A percentile compares a stretch with the other conserved stretches of the same genome.
Evolutionary conservation across 2,888 invertebrate genomes (phyloP).

Genomic region (Mimachlamys varia): DNA sequence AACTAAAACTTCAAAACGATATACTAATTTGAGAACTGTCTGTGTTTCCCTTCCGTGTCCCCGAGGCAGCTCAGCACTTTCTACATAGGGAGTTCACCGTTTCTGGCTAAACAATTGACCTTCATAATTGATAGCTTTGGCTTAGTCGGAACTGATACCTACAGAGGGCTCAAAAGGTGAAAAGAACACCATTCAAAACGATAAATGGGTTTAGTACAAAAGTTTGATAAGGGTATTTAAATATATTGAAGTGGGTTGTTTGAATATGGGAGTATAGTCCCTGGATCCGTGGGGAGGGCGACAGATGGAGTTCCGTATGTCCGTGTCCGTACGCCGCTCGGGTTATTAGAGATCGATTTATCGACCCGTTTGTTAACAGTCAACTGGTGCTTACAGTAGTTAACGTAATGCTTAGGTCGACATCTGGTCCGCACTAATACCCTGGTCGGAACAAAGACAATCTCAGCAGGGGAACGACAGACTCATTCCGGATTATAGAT

Average conservation of each 20-base stretch:
- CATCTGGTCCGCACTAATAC: neutral
- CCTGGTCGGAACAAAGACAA: neutral
- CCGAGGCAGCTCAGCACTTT: too few species aligned
- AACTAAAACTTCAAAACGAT: too few species aligned
- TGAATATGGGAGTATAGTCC: neutral
- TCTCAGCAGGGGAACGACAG: neutral
- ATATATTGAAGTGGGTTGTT: neutral
- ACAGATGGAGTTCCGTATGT: conserved; percentile 5
- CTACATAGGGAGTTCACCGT: too few species aligned
- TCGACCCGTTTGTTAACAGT: neutral
- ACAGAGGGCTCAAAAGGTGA: neutral
- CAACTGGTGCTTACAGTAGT: neutral
- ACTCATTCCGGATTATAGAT: too few species aligned
- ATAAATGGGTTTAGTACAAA: neutral
- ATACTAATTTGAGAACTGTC: too few species aligned
- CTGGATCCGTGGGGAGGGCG: neutral
- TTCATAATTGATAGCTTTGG: too few species aligned
- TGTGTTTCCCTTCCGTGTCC: too few species aligned
- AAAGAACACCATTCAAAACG: neutral
- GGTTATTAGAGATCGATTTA: neutral
- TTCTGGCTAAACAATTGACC: too few species aligned
- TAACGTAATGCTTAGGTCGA: neutral
- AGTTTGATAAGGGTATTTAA: neutral
- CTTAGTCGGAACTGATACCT: neutral
- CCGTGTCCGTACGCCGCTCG: neutral